Percentiles rank a stretch among this genome's conserved stretches.
Evolutionary conservation across 2,888 invertebrate genomes (phyloP).

Genomic region (Cephus rjabovi): DNA sequence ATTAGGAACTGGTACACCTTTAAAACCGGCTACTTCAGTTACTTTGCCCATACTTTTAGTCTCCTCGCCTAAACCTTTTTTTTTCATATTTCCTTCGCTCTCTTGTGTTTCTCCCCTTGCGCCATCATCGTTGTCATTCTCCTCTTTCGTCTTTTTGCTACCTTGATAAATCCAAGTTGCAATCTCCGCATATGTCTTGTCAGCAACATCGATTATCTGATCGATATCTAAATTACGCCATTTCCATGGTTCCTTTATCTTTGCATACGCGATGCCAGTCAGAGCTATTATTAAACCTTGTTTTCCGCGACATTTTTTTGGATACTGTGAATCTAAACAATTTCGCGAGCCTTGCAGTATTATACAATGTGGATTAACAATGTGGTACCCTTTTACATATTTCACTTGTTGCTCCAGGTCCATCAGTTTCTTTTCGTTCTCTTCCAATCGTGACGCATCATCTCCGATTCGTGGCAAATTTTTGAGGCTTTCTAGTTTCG

Average conservation of each 20-base stretch:
- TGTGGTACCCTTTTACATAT: constrained; percentile 38
- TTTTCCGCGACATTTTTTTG: constrained; percentile 38
- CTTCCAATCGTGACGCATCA: not conserved
- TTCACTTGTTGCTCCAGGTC: constrained; percentile 13
- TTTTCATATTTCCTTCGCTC: constrained; percentile 32
- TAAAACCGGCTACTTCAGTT: constrained; percentile 11
- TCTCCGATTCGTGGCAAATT: not conserved
- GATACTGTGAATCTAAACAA: constrained; percentile 38
- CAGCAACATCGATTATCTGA: constrained; percentile 44
- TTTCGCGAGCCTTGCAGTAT: constrained; percentile 49
- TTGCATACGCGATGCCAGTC: constrained; percentile 46
- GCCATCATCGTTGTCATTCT: constrained; percentile 21
- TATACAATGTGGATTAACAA: constrained; percentile 48
- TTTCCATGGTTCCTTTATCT: constrained; percentile 35
- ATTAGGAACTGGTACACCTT: constrained; percentile 35
- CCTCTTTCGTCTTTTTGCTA: constrained; percentile 25
- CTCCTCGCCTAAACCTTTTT: not conserved
- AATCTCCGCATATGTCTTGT: constrained; percentile 39
- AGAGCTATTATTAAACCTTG: constrained; percentile 52
- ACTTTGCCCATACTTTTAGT: constrained; percentile 21
- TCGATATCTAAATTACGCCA: constrained; percentile 56
- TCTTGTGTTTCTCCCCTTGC: constrained; percentile 28
- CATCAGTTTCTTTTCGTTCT: not conserved
- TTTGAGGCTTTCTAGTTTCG: not conserved
- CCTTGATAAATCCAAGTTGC: constrained; percentile 46